Percentiles rank a stretch among this genome's conserved stretches.
These are phyloP conservation scores for Babyrousa celebensis DNA, from an alignment of 2,797 vertebrate genomes.

Conservation along the genomic window DNA sequence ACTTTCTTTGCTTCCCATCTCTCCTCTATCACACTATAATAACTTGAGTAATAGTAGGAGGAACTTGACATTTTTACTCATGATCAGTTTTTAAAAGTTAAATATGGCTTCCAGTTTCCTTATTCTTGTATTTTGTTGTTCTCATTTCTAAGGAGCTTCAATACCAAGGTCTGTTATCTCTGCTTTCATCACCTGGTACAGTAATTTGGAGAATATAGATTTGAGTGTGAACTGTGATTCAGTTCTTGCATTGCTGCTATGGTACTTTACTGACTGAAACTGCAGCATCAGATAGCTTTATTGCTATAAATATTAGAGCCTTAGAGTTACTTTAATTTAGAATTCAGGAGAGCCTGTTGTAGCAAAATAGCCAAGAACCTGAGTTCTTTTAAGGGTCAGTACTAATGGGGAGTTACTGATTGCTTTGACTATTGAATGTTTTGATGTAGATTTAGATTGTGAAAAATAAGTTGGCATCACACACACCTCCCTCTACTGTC, in stretches of 20 bases:
- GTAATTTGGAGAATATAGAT: background rate
- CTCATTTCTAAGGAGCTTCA: background rate
- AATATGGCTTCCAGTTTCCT: background rate
- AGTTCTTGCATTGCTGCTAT: background rate
- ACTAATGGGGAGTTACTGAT: background rate
- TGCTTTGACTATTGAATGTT: background rate
- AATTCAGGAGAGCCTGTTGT: background rate
- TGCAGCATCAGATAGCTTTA: background rate
- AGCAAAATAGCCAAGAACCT: background rate
- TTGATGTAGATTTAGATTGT: background rate
- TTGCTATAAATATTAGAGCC: background rate
- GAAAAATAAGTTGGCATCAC: background rate
- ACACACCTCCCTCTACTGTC: background rate
- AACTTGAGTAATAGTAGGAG: background rate
- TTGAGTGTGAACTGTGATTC: background rate
- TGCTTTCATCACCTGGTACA: background rate
- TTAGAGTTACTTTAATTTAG: background rate
- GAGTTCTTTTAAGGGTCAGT: background rate
- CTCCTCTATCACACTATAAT: background rate
- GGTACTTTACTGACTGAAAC: background rate
- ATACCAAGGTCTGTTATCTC: background rate
- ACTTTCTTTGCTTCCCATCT: background rate
- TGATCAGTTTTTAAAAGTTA: slow-evolving; percentile 13
- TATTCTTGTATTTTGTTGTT: background rate
- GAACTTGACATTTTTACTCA: background rate